Conservation (phyloP, 1,140 invertebrate genomes). For the Drosophila nigromelanica region DNA sequence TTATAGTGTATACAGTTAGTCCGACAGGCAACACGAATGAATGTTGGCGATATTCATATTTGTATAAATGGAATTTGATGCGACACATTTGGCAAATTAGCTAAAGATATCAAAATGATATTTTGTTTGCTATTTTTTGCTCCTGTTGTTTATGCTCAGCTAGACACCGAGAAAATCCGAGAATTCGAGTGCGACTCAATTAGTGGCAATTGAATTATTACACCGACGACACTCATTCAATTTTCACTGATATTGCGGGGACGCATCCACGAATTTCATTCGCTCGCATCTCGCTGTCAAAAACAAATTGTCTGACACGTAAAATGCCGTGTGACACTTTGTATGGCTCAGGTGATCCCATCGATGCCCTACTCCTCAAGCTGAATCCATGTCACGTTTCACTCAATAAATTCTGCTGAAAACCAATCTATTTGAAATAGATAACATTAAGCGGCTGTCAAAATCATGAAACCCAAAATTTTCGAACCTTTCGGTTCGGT, state of each 20-base stretch:
- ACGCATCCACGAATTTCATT: conserved; percentile 28
- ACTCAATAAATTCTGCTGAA: not conserved
- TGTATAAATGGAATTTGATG: conserved; percentile 61
- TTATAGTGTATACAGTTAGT: not conserved
- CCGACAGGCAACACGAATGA: not conserved
- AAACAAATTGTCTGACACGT: conserved; percentile 54
- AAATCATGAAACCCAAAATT: no score
- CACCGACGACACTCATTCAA: conserved; percentile 79
- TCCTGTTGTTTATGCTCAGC: conserved; percentile 34
- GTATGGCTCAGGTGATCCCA: conserved; percentile 11
- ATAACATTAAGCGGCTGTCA: no score
- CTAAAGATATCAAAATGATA: conserved; percentile 41
- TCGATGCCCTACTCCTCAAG: conserved; percentile 19
- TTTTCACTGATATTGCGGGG: conserved; percentile 51
- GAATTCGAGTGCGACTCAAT: conserved; percentile 71
- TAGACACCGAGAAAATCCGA: conserved; percentile 63
- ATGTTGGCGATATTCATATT: conserved; percentile 27
- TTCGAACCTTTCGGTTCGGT: no score
- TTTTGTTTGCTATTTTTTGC: conserved; percentile 5
- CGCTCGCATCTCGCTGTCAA: conserved; percentile 36
- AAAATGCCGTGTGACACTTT: conserved; percentile 36
- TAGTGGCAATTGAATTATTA: conserved; percentile 81
- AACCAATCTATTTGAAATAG: no score
- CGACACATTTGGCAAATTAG: conserved; percentile 77
- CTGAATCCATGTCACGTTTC: not conserved